Base-by-base conservation (phyloP, 2,797 vertebrate genomes). In the Euthynnus affinis region DNA sequence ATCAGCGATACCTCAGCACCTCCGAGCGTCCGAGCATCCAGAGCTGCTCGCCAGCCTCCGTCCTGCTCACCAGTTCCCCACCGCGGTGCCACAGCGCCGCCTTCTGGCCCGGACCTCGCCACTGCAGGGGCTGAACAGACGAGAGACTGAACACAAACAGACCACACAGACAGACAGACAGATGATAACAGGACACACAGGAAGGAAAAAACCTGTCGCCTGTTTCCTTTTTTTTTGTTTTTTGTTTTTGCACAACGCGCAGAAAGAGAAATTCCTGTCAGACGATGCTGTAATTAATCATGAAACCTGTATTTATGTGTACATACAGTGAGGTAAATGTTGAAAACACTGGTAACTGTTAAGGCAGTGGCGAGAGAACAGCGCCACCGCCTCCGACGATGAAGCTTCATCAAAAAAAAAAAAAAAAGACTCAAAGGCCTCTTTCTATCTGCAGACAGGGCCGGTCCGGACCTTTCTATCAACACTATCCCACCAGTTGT, bases 251-350 rank as follows among this genome's bases (percentile, higher is more conserved):
- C 46, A 40, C 32, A 23, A 46, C 69, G 81, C 22, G 68, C 57
- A 34, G 6, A 6, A 15, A 27, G 18, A 77, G 76, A 57, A 42
- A 9, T 15, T 69, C 75, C 65, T 61, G 64, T 83, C 60, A 75
- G 63, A 58, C 10, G 34, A 76, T 7, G 81, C 81, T 89, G 90
- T 90, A 87, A 83, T 89, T 90, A 89, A 59, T 87, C 82, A 85
- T 84, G 75, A 69, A 60, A 61, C 72, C 82, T 94, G 88, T 92
- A 89, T 93, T 93, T 89, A 90, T 93, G 79, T 94, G 90, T 94
- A 94, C 79, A 95, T 93, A 93, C 62, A 70, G 78, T 74, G 44
- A 80, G 82, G 81, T 88, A 70, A 77, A 86, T 80, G 92, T 89
- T 89, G 76, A 85, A 89, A 82, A 95, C 92, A 94, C 93, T 94